These are phyloP conservation scores for Philopedon plagiatum DNA, from an alignment of 2,888 invertebrate genomes.

Conservation along the genomic window DNA sequence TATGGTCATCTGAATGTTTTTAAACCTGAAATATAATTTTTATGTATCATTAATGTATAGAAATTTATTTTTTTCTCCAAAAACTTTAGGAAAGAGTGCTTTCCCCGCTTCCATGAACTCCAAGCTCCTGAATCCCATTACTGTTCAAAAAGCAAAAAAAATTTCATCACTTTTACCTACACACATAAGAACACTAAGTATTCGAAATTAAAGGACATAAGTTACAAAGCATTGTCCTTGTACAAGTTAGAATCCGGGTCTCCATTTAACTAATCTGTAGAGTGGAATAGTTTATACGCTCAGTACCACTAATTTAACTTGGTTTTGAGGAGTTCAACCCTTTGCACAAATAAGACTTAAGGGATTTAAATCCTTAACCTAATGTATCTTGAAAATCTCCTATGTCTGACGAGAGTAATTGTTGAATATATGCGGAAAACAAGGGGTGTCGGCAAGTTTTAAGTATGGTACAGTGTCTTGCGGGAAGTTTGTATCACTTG, in stretches of 20 bases:
- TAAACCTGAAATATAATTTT: too few relatives aligned
- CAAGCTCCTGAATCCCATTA: too few relatives aligned
- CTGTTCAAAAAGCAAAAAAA: too few relatives aligned
- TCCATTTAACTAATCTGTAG: constrained; percentile 25
- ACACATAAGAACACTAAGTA: too few relatives aligned
- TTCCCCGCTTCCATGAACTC: too few relatives aligned
- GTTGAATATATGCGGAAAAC: background rate
- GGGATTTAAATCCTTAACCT: constrained; percentile 24
- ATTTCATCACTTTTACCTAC: too few relatives aligned
- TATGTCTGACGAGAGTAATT: constrained; percentile 8
- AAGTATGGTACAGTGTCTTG: too few relatives aligned
- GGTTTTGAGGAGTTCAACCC: constrained; percentile 21
- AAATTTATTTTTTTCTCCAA: too few relatives aligned
- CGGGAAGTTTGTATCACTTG: too few relatives aligned
- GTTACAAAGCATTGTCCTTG: constrained; percentile 10
- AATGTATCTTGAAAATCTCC: constrained; percentile 19
- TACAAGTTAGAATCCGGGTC: constrained; percentile 20
- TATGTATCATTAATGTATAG: too few relatives aligned
- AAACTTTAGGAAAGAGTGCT: too few relatives aligned
- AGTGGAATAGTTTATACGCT: constrained; percentile 15
- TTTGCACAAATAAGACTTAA: constrained; percentile 34
- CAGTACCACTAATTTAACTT: constrained; percentile 30
- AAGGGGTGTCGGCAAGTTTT: background rate
- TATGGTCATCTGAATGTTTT: too few relatives aligned
- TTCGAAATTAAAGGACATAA: constrained; percentile 12